Evolutionary conservation across 2,888 invertebrate species (phyloP), one percentile per base, ranked within the genome.

Genomic region (Ophion ellenae): DNA sequence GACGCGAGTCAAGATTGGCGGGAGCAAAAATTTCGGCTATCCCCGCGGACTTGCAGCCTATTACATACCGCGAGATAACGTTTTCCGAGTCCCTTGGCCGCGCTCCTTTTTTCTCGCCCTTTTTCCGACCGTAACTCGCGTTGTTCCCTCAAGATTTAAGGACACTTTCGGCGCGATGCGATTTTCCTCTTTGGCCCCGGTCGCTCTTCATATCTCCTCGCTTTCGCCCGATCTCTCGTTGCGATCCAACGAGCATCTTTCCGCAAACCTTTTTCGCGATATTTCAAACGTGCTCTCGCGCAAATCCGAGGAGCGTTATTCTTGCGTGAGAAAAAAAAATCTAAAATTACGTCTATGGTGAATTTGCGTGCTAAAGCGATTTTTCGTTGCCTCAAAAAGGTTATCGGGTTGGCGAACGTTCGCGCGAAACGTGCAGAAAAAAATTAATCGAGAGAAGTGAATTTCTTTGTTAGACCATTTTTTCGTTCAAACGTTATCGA

Each of bases 81-180:
- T 64, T 11, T 64, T 73, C 64, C 57, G 64, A 47, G 14, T 70
- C 40, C 66, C 59, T 70, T 70, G 69, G 36, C 69, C 9, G n/a
- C 61, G 36, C 57, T 24, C n/a, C 24, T 63, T 70, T 59, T 79
- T 63, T 47, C 78, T 32, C 32, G 9, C 53, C 20, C 63, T 80
- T 73, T 78, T 67, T 69, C 61, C 59, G 17, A 45, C n/a, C 75
- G 45, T 80, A 24, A 53, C 71, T 69, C 63, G 64, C 74, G 73
- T 73, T 70, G 74, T 78, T 79, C 75, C 71, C 82, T 40, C 40
- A 73, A 83, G 85, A 85, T 85, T 85, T 85, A 85, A 80, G 80
- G 83, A 83, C 79, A 74, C 79, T 76, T 71, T 79, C 47, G 82
- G 40, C 80, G 75, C 45, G 47, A 76, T 75, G 79, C 73, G 70